Evolutionary conservation across 2,113 vertebrate species (phyloP).

Genomic region (Empidonax traillii): DNA sequence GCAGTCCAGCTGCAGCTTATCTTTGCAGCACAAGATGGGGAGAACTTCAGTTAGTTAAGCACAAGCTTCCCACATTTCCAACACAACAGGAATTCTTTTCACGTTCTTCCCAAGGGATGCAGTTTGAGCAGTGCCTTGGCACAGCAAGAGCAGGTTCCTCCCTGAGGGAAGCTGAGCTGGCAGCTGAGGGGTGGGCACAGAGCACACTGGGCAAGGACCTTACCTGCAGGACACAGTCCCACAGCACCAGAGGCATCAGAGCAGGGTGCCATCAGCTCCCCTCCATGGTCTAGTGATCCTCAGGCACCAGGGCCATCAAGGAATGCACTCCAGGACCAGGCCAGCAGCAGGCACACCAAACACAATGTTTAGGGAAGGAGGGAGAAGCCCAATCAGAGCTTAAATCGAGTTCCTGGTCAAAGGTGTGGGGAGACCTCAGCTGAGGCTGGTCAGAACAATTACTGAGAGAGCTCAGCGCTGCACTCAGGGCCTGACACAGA

Average conservation of each 20-base stretch:
- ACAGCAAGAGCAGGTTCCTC: not conserved
- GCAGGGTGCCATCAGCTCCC: not conserved
- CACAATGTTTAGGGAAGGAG: fast-evolving
- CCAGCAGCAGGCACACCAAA: fast-evolving
- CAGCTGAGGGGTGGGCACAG: not conserved
- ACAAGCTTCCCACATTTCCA: not conserved
- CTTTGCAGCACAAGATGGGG: not conserved
- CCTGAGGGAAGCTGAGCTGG: not conserved
- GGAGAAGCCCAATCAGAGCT: fast-evolving
- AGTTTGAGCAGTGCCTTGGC: not conserved
- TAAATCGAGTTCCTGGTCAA: not conserved
- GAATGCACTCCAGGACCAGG: fast-evolving
- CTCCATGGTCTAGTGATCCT: fast-evolving
- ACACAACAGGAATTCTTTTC: not conserved
- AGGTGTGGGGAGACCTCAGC: not conserved
- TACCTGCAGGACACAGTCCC: not conserved
- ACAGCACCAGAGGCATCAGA: not conserved
- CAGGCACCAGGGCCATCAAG: not conserved
- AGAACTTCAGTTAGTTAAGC: not conserved
- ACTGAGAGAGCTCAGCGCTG: not conserved
- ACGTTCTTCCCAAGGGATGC: not conserved
- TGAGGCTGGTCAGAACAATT: not conserved
- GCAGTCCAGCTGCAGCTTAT: not conserved
- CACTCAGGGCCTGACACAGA: no score
- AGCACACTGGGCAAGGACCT: not conserved